A percentile compares a stretch with the other conserved stretches of the same genome.
Evolutionary conservation across 2,113 vertebrate species (phyloP).

Genomic region (Archocentrus centrarchus): DNA sequence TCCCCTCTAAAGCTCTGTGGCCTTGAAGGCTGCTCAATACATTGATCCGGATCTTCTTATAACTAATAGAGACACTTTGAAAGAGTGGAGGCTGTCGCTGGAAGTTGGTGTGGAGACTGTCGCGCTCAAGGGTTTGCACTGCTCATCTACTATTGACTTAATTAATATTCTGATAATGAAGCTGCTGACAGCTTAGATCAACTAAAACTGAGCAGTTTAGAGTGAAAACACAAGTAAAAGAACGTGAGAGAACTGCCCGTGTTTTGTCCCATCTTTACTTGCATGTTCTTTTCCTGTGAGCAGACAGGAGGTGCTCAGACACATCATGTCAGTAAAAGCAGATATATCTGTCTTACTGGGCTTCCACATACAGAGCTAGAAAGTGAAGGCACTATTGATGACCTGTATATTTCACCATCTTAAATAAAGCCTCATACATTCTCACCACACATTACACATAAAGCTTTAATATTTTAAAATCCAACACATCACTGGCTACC

Average conservation of each 20-base stretch:
- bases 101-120: neutral
- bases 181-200: neutral
- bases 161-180: conserved; percentile 15
- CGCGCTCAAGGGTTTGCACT: neutral
- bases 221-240: neutral
- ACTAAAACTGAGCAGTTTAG: neutral
- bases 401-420: neutral
- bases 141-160: neutral
- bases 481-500: neutral
- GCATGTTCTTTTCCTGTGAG: neutral
- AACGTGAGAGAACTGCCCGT: neutral
- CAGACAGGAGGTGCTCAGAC: neutral
- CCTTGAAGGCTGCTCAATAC: neutral
- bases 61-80: conserved; percentile 25
- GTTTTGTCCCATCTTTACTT: neutral
- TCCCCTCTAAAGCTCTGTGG: neutral
- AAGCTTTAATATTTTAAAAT: neutral
- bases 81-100: conserved; percentile 1
- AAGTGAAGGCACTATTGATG: neutral
- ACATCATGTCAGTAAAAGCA: conserved; percentile 20
- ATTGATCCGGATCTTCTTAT: conserved; percentile 19
- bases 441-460: neutral
- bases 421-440: neutral
- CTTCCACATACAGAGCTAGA: neutral
- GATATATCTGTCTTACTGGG: neutral